A percentile compares a stretch with the other conserved stretches of the same genome.
These are phyloP conservation scores for Casuarius casuarius DNA, from an alignment of 2,113 vertebrate genomes.

Conservation along the genomic window DNA sequence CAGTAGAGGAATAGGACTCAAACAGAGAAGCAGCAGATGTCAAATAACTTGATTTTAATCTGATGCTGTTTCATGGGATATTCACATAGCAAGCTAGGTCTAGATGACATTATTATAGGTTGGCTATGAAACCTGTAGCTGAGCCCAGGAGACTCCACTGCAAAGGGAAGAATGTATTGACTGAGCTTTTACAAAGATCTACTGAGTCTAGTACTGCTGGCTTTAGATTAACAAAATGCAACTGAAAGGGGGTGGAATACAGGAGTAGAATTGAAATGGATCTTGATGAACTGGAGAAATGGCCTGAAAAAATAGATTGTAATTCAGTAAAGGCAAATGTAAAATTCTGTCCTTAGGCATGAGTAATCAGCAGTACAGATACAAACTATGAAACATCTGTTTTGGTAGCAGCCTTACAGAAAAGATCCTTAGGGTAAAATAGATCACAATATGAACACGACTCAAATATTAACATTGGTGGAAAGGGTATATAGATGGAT, in stretches of 20 bases:
- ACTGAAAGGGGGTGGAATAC: neutral
- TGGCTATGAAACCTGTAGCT: neutral
- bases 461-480: neutral
- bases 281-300: neutral
- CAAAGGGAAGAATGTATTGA: neutral
- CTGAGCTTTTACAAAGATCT: neutral
- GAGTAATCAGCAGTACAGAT: neutral
- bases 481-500: neutral
- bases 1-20: neutral
- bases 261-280: neutral
- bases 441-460: neutral
- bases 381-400: neutral
- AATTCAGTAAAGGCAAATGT: neutral
- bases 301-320: neutral
- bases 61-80: neutral
- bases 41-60: neutral
- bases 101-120: neutral
- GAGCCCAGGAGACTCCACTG: neutral
- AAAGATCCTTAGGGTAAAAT: neutral
- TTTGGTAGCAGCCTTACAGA: neutral
- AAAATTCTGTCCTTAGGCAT: neutral
- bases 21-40: neutral
- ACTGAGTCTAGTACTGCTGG: neutral
- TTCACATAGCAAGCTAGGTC: neutral
- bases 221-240: neutral